These are phyloP conservation scores for Anodontia alba DNA, from an alignment of 2,888 invertebrate species.

Conservation along the genomic window DNA sequence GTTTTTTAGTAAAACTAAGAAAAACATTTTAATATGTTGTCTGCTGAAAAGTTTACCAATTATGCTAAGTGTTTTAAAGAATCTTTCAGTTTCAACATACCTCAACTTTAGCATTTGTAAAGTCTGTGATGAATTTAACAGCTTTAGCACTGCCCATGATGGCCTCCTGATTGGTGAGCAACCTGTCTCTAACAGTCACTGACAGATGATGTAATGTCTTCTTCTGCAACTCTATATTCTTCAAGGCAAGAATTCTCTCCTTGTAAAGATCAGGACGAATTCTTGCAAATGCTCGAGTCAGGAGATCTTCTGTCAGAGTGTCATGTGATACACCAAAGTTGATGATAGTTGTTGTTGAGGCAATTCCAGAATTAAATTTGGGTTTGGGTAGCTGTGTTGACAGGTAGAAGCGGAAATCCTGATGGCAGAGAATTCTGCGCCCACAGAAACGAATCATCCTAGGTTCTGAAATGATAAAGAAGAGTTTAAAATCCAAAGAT, in stretches of 20 bases:
- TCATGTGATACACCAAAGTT: conserved; percentile 83
- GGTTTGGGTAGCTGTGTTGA: conserved; percentile 79
- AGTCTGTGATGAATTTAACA: conserved; percentile 77
- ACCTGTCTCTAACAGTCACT: conserved; percentile 72
- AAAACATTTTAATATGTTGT: too few relatives aligned
- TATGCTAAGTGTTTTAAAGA: too few relatives aligned
- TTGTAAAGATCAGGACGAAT: conserved; percentile 80
- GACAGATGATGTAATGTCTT: conserved; percentile 74
- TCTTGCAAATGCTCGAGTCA: conserved; percentile 80
- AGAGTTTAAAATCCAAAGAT: too few relatives aligned
- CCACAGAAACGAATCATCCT: conserved; percentile 83
- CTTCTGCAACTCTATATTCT: conserved; percentile 74
- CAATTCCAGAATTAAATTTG: conserved; percentile 78
- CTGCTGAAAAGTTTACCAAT: too few relatives aligned
- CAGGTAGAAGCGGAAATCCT: conserved; percentile 81
- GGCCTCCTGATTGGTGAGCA: conserved; percentile 73
- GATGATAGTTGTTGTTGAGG: conserved; percentile 80
- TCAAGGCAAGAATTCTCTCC: conserved; percentile 77
- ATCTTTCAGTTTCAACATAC: too few relatives aligned
- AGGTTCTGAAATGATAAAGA: conserved; percentile 76
- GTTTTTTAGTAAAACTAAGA: too few relatives aligned
- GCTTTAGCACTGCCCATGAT: conserved; percentile 76
- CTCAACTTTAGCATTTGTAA: conserved; percentile 78
- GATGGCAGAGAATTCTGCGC: conserved; percentile 82
- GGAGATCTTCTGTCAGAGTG: conserved; percentile 81